Evolutionary conservation across 2,888 invertebrate genomes (phyloP).

Genomic region (Tromatobia lineatoria): DNA sequence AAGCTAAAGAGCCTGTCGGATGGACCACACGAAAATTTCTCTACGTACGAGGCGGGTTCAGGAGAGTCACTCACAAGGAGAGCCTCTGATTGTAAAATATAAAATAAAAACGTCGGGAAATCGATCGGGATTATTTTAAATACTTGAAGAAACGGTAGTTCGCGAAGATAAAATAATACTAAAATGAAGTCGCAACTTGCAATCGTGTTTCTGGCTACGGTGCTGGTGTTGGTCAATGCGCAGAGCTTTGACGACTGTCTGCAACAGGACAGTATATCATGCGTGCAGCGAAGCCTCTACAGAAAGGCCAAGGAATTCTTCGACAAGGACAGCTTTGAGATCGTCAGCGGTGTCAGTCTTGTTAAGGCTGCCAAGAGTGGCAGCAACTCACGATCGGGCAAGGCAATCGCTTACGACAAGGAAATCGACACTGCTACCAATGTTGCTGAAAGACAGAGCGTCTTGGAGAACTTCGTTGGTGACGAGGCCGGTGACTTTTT

Average conservation of each 20-base stretch:
- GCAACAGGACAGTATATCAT: slow-evolving; percentile 88
- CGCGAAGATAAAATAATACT: slow-evolving; percentile 42
- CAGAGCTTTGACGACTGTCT: slow-evolving; percentile 87
- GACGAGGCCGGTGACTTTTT: slow-evolving; percentile 87
- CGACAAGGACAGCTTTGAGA: slow-evolving; percentile 87
- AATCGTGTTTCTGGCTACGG: slow-evolving; percentile 75
- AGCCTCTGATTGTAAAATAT: slow-evolving; percentile 32
- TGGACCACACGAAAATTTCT: slow-evolving; percentile 84
- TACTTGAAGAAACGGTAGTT: slow-evolving; percentile 36
- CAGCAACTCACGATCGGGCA: slow-evolving; percentile 85
- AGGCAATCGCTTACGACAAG: slow-evolving; percentile 85
- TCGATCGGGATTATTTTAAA: slow-evolving; percentile 30
- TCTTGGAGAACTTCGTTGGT: slow-evolving; percentile 87
- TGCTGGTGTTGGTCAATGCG: slow-evolving; percentile 76
- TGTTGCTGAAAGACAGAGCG: slow-evolving; percentile 87
- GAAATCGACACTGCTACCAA: slow-evolving; percentile 86
- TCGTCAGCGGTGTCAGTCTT: slow-evolving; percentile 87
- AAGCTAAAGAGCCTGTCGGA: slow-evolving; percentile 84
- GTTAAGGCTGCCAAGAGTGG: slow-evolving; percentile 80
- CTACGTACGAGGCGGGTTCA: slow-evolving; percentile 79
- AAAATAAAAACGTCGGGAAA: slow-evolving; percentile 38
- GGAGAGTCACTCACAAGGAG: slow-evolving; percentile 66
- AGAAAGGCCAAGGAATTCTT: slow-evolving; percentile 88
- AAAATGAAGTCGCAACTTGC: slow-evolving; percentile 69
- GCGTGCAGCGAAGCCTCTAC: slow-evolving; percentile 88